Evolutionary conservation across 2,888 invertebrate species (phyloP).

Genomic region (Thumatha senex): DNA sequence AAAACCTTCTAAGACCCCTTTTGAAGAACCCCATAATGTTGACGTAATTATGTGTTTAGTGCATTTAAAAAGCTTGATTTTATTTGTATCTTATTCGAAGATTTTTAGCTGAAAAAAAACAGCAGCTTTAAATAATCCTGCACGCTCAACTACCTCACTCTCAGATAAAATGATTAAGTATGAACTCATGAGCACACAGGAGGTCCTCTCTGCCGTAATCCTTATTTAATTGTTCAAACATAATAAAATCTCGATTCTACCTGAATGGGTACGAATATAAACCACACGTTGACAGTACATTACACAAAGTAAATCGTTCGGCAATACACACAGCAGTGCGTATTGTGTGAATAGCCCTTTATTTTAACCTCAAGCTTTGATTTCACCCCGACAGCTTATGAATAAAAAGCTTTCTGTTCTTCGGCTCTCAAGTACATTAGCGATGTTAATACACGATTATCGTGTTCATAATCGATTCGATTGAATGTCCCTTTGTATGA

Average conservation of each 20-base stretch:
- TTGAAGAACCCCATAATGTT: no score
- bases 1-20: no score
- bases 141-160: conserved; percentile 17
- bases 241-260: conserved; percentile 28
- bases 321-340: conserved; percentile 15
- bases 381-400: conserved; percentile 51
- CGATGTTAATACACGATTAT: conserved; percentile 72
- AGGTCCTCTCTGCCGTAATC: conserved; percentile 12
- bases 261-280: conserved; percentile 24
- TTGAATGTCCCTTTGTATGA: conserved; percentile 48
- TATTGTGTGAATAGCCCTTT: conserved; percentile 44
- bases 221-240: conserved; percentile 29
- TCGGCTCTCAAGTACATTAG: conserved; percentile 65
- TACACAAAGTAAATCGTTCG: conserved; percentile 30
- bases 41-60: no score
- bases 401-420: conserved; percentile 62
- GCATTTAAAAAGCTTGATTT: no score
- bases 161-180: conserved; percentile 23
- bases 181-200: neutral
- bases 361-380: conserved; percentile 56
- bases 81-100: no score
- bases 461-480: conserved; percentile 66
- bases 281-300: conserved; percentile 33
- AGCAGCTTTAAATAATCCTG: no score
- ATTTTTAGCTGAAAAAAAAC: no score